Base-by-base conservation (phyloP, 2,797 vertebrate genomes). In the Bradypus variegatus region DNA sequence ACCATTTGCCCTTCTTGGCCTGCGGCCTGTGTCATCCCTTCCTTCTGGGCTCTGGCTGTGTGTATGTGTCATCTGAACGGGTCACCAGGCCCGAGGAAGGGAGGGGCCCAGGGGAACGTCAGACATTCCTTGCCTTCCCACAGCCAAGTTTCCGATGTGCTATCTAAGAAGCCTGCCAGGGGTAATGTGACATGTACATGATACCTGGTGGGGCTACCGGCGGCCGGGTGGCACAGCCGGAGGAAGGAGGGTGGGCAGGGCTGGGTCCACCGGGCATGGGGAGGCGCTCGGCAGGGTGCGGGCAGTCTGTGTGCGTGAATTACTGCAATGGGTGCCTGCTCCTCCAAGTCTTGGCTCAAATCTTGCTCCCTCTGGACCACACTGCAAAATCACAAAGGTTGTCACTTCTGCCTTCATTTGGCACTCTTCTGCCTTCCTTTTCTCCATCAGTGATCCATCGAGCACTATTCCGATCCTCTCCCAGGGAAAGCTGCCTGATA, bases 161-260 rank as follows among this genome's bases (percentile, higher is more conserved):
- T 89, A 65, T 48, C 62, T 38, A 86, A 90, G 92, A 65, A 78
- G 86, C 38, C 78, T 86, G 86, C 88, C 94, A 88, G 91, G 94
- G 82, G 90, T 75, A 95, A 94, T 89, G 93, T 95, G 95, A 96
- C 96, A 95, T 94, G 75, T 95, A 86, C 78, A 88, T 88, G 93
- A 95, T 81, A 92, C 90, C 90, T 1, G 70, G 36, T 50, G 58
- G 86, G 94, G 92, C 77, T 77, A 89, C 76, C 2, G 2, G 11
- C 53, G 53, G 55, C 18, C 10, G 2, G 6, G 81, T 92, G 91
- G 94, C 93, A 92, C 72, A 81, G 89, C 65, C 0, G 8, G 36
- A 73, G 38, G 60, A 8, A 36, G 58, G 69, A 55, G 1, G n/a
- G 15, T 19, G 4, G 18, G 31, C 38, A 75, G 87, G 82, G 94